Evolutionary conservation across 1,140 invertebrate species (phyloP), one percentile per base, ranked within the genome.

Genomic region (Goniozus legneri): DNA sequence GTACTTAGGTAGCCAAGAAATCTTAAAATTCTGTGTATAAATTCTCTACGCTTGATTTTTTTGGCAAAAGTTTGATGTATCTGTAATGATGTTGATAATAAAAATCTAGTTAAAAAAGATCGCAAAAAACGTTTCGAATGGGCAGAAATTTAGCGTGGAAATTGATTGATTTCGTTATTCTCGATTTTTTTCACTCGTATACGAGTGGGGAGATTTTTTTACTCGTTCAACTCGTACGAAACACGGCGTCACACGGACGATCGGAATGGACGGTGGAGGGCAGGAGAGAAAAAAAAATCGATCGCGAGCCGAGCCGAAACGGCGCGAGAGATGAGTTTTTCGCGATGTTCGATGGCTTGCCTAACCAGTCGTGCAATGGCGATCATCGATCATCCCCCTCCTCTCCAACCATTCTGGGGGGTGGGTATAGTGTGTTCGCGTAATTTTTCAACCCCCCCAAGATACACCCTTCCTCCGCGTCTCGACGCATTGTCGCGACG

Each of bases 381-480:
- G 33, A 20, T 49, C 45, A 51, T 50, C 46, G 33, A 39, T 51
- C 43, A 50, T 53, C 47, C 43, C 35, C 18, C 19, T 27, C 37
- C n/a, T n/a, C n/a, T n/a, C n/a, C n/a, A n/a, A n/a, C n/a, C n/a
- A n/a, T n/a, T n/a, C n/a, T n/a, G n/a, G n/a, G n/a, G n/a, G n/a
- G n/a, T n/a, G n/a, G n/a, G n/a, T n/a, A n/a, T 46, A 50, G 32
- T 37, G 33, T 49, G 47, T 32, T 48, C 43, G 44, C 43, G 50
- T 39, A 44, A 58, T 58, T 51, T 51, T 54, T 58, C 55, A 58
- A n/a, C n/a, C n/a, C 39, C 45, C 16, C 41, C 38, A 39, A 47
- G 51, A 58, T 54, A 50, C 31, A 42, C 20, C n/a, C 33, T 38
- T 12, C 38, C 32, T 32, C 34, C 37, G 34, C 34, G 48, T 40